Evolutionary conservation across 2,888 invertebrate species (phyloP), one percentile per base, ranked within the genome.

Genomic region (Nomada ferruginata): DNA sequence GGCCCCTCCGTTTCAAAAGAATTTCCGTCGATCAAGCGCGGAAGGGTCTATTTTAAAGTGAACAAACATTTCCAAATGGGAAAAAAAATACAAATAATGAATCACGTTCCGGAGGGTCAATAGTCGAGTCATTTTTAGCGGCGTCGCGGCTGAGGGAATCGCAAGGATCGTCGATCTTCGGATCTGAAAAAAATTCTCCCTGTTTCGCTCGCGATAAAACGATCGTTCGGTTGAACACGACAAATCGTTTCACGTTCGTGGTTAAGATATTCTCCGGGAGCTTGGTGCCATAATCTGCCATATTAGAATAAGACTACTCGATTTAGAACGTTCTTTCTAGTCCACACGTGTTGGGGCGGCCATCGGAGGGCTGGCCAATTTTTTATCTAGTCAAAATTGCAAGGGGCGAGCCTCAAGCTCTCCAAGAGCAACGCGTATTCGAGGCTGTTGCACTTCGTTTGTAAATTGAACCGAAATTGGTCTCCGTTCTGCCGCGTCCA

Each of bases 231-330:
- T 29, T 7, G 44, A 44, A 2, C 11, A 7, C 44, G 47, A 47
- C 0, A 47, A 15, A 63, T 10, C 42, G 68, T 44, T 64, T 64
- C 11, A 7, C 18, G 10, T 10, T 23, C 23, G 9, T 2, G 29
- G 5, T 20, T 4, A 9, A 7, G 47, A n/a, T 7, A 3, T 52
- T 75, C 59, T 71, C 63, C 76, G 76, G 63, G 68, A 85, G 81
- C 84, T 77, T 74, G 76, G 92, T 92, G 92, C 92, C 92, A 92
- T 92, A 90, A 89, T 90, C 91, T 89, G 90, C 89, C 90, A 91
- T 91, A 88, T 82, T 91, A 87, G 88, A 42, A 20, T 87, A 87
- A 87, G 84, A 76, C 78, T 26, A 52, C 53, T 50, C 47, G 70
- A 64, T 74, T 76, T 50, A 60, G 36, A 71, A 50, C 69, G 23